Conservation (phyloP, 1,140 invertebrate genomes). For the Streblospio benedicti region DNA sequence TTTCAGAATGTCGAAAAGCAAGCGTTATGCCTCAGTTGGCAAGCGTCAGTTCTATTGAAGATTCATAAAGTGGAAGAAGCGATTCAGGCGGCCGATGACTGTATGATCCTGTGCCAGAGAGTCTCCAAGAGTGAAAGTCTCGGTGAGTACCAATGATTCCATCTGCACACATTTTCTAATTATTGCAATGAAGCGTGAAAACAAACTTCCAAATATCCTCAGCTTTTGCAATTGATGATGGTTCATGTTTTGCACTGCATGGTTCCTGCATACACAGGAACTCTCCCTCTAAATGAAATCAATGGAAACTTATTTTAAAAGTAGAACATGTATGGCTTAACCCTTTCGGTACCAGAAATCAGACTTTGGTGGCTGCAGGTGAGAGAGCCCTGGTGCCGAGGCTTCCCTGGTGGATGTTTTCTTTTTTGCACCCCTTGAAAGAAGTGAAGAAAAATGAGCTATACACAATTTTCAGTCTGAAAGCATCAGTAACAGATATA, state of each 20-base stretch:
- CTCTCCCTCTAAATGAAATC: background rate
- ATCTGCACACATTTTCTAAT: background rate
- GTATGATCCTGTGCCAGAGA: constrained; percentile 17
- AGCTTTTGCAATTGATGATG: background rate
- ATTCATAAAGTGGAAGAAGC: constrained; percentile 13
- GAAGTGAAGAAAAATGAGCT: background rate
- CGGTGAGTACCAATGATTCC: background rate
- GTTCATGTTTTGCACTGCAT: background rate
- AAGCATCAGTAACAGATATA: too few species aligned
- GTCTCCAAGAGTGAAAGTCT: background rate
- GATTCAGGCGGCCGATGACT: constrained; percentile 19
- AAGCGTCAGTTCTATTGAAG: constrained; percentile 16
- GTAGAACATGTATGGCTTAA: too few species aligned
- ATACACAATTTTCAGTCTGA: background rate
- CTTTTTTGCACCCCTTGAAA: background rate
- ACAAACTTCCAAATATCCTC: background rate
- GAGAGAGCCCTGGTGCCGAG: too few species aligned
- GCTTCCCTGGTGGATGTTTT: too few species aligned
- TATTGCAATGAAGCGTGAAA: background rate
- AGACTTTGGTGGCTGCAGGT: too few species aligned
- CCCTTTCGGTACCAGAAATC: too few species aligned
- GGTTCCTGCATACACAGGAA: background rate
- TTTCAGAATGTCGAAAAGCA: constrained; percentile 15
- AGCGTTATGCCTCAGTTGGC: constrained; percentile 18
- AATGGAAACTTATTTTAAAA: background rate